Conservation (phyloP, 2,113 vertebrate genomes). For the Struthio camelus region DNA sequence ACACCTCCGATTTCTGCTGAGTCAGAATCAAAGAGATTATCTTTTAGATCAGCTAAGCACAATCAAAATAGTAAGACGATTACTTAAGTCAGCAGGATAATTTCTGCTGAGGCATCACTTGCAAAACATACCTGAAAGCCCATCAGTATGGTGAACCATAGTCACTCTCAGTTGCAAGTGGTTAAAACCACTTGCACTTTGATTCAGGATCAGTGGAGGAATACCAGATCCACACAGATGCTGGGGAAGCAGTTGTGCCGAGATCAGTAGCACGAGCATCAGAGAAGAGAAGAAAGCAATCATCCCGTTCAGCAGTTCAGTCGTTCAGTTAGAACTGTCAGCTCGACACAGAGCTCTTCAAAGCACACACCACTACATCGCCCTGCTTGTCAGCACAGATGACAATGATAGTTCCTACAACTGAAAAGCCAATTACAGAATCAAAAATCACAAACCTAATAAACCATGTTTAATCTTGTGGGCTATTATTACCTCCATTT, state of each 20-base stretch:
- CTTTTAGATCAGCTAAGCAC: not conserved
- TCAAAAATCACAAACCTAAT: not conserved
- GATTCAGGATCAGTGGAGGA: not conserved
- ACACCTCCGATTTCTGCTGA: not conserved
- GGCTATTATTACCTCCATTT: not conserved
- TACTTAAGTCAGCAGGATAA: not conserved
- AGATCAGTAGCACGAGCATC: accelerated
- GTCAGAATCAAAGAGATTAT: not conserved
- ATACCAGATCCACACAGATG: not conserved
- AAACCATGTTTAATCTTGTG: not conserved
- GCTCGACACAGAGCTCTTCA: not conserved
- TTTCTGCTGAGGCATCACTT: not conserved
- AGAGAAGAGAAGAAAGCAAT: not conserved
- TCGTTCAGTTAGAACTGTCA: not conserved
- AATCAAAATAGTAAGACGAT: not conserved
- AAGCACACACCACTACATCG: accelerated
- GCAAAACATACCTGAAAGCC: not conserved
- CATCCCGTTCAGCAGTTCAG: not conserved
- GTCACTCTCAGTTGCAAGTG: not conserved
- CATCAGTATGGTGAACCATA: not conserved
- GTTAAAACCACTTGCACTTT: too few species aligned
- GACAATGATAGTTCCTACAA: not conserved
- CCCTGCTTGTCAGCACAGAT: not conserved
- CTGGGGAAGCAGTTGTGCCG: not conserved
- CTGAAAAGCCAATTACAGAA: not conserved